These are phyloP conservation scores for Paraplagusia blochii DNA, from an alignment of 2,113 vertebrate species.

Conservation along the genomic window DNA sequence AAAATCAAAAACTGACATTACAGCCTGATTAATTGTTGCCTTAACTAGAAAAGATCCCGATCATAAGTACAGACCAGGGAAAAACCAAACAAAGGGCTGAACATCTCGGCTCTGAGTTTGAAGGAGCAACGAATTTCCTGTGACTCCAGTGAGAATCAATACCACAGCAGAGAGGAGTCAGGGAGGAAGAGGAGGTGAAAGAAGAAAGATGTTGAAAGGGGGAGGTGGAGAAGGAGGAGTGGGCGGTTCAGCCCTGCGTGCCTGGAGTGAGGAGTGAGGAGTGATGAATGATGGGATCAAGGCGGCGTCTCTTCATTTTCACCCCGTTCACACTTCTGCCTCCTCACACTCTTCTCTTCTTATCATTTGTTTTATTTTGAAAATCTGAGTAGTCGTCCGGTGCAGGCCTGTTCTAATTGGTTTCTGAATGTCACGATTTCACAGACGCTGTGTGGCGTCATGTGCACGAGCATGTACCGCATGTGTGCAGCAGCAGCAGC, in stretches of 20 bases:
- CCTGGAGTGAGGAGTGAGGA: conserved; percentile 54
- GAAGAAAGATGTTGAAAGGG: conserved; percentile 6
- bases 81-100: conserved; percentile 25
- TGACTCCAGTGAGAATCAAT: conserved; percentile 60
- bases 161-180: conserved; percentile 53
- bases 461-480: neutral
- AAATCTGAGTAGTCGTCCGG: neutral
- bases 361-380: conserved; percentile 4
- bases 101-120: conserved; percentile 39
- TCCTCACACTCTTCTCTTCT: conserved; percentile 4
- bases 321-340: neutral
- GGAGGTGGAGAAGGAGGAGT: conserved; percentile 10
- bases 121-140: no score
- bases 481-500: conserved; percentile 8
- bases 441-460: conserved; percentile 6
- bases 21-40: no score
- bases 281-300: conserved; percentile 51
- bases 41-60: no score
- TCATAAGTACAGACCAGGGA: no score
- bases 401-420: conserved; percentile 9
- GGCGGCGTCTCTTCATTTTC: conserved; percentile 24
- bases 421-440: neutral
- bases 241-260: conserved; percentile 35
- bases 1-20: no score
- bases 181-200: neutral